A percentile compares a stretch with the other conserved stretches of the same genome.
These are phyloP conservation scores for Hipparchia sbordonii DNA, from an alignment of 2,888 invertebrate genomes.

Conservation along the genomic window DNA sequence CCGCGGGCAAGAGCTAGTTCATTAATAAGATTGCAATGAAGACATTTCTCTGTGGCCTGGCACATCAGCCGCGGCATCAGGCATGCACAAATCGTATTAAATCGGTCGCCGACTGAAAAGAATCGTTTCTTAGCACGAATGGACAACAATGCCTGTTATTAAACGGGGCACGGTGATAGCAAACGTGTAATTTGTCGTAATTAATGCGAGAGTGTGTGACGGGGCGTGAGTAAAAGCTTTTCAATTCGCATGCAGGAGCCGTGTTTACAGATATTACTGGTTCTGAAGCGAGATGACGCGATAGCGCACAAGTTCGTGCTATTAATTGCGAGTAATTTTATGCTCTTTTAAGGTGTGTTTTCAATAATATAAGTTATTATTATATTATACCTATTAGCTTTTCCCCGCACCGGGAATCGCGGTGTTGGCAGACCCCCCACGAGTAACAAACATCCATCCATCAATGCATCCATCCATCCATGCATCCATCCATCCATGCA, in stretches of 20 bases:
- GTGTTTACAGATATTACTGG: slow-evolving; percentile 63
- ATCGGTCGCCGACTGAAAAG: slow-evolving; percentile 76
- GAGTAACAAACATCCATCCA: no score
- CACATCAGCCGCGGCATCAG: slow-evolving; percentile 52
- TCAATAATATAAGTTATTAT: slow-evolving; percentile 32
- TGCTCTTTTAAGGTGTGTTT: slow-evolving; percentile 55
- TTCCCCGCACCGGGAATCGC: no score
- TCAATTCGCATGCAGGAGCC: slow-evolving; percentile 70
- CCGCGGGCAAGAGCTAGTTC: neutral
- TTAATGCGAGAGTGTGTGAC: slow-evolving; percentile 73
- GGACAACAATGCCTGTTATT: slow-evolving; percentile 79
- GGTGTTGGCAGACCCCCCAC: no score
- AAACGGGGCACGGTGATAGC: slow-evolving; percentile 76
- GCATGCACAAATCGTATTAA: slow-evolving; percentile 75
- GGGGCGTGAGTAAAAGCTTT: slow-evolving; percentile 74
- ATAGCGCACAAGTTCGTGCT: slow-evolving; percentile 65
- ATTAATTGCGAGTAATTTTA: slow-evolving; percentile 72
- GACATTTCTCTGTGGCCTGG: slow-evolving; percentile 50
- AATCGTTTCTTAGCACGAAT: slow-evolving; percentile 79
- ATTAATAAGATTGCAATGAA: slow-evolving; percentile 56
- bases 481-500: no score
- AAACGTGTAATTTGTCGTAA: slow-evolving; percentile 78
- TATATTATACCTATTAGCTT: neutral
- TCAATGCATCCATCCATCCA: no score
- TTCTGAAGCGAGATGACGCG: slow-evolving; percentile 60